phyloP scores from a whole-genome alignment of 2,797 vertebrate species.

The Oreochromis mossambicus region DNA sequence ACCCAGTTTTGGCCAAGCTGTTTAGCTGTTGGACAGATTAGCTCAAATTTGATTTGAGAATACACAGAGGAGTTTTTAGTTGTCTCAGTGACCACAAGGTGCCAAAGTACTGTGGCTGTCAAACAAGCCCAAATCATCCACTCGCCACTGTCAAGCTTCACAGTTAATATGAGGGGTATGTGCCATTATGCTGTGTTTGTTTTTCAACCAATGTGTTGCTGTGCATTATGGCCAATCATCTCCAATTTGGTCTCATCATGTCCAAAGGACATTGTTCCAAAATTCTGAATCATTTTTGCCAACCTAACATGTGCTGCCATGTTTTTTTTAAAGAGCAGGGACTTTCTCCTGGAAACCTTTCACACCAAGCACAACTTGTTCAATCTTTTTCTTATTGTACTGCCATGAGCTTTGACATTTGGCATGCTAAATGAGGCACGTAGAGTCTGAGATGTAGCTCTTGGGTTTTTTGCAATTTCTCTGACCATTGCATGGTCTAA shows the following conservation, averaged over 20 bases:
- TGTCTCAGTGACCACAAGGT: background rate
- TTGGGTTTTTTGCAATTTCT: background rate
- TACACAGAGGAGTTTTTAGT: background rate
- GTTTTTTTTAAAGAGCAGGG: background rate
- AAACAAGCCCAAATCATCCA: background rate
- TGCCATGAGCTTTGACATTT: background rate
- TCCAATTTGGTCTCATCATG: rapidly evolving
- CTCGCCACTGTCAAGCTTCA: background rate
- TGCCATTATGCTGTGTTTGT: background rate
- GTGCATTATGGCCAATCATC: background rate
- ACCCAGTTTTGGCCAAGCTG: background rate
- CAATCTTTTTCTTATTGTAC: background rate
- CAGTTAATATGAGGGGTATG: background rate
- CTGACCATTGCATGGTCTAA: background rate
- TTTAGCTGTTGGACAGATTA: background rate
- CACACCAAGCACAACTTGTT: background rate
- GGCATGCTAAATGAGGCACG: background rate
- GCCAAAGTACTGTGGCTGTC: background rate
- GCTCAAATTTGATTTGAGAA: background rate
- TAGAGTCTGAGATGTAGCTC: background rate
- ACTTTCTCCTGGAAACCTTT: background rate
- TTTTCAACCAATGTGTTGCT: background rate
- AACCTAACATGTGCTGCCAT: background rate
- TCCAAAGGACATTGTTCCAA: background rate
- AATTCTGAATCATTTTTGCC: background rate